phyloP scores from a whole-genome alignment of 2,797 vertebrate species.

The Phalloptychus januarius region DNA sequence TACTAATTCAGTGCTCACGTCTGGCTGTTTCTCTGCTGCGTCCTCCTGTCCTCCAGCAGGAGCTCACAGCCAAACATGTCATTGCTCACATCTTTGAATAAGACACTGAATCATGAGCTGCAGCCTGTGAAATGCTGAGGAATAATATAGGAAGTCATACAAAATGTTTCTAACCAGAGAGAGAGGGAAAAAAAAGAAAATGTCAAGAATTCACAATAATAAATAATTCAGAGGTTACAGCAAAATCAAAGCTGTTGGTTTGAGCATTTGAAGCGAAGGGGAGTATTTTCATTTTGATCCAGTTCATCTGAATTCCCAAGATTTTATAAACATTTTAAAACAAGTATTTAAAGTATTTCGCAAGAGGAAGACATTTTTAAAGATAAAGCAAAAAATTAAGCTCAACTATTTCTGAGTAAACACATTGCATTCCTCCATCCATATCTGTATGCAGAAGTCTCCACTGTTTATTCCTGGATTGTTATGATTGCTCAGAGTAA shows the following conservation, averaged over 20 bases:
- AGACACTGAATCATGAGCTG: slow-evolving; percentile 49
- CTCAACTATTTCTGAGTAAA: too few relatives aligned
- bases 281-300: background rate
- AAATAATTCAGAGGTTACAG: background rate
- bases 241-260: slow-evolving; percentile 1
- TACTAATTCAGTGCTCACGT: slow-evolving; percentile 18
- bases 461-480: slow-evolving; percentile 16
- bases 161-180: background rate
- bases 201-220: background rate
- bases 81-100: slow-evolving; percentile 41
- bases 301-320: background rate
- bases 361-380: background rate
- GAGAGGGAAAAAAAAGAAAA: background rate
- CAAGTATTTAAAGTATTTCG: too few relatives aligned
- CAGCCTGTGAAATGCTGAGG: slow-evolving; percentile 21
- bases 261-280: background rate
- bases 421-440: background rate
- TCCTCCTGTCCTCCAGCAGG: slow-evolving; percentile 48
- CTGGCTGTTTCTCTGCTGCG: slow-evolving; percentile 5
- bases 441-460: slow-evolving; percentile 8
- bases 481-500: slow-evolving; percentile 38
- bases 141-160: slow-evolving; percentile 8
- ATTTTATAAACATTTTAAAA: background rate
- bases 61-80: slow-evolving; percentile 41
- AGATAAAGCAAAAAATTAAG: too few relatives aligned